A percentile compares a stretch with the other conserved stretches of the same genome.
These are phyloP conservation scores for Lemur catta DNA, from an alignment of 2,797 vertebrate genomes.

Conservation along the genomic window DNA sequence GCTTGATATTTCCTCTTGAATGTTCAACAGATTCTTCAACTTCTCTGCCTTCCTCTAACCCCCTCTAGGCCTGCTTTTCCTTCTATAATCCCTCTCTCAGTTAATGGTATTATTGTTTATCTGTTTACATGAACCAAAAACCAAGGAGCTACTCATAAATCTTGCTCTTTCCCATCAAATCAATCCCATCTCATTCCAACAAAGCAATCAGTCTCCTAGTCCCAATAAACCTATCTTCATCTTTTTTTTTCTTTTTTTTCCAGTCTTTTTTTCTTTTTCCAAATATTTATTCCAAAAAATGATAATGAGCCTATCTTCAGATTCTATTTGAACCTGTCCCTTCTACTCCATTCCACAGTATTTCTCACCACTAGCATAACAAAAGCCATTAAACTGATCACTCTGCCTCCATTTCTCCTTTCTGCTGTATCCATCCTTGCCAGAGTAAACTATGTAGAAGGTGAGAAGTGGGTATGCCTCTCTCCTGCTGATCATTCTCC, in stretches of 20 bases:
- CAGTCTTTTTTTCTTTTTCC: too few relatives aligned
- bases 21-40: neutral
- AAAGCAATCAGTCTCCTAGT: neutral
- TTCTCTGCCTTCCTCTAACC: neutral
- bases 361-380: neutral
- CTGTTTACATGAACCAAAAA: neutral
- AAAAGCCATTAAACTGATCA: neutral
- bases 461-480: neutral
- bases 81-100: neutral
- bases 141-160: neutral
- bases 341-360: neutral
- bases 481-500: neutral
- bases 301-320: neutral
- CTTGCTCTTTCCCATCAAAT: neutral
- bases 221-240: neutral
- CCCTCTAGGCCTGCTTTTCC: neutral
- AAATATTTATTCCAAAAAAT: too few relatives aligned
- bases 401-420: neutral
- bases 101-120: neutral
- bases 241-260: too few relatives aligned
- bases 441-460: neutral
- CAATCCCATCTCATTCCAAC: neutral
- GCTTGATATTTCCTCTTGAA: neutral
- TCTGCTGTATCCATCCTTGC: neutral
- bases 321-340: neutral